Evolutionary conservation across 2,113 vertebrate species (phyloP).

Genomic region (Dermatemys mawii): DNA sequence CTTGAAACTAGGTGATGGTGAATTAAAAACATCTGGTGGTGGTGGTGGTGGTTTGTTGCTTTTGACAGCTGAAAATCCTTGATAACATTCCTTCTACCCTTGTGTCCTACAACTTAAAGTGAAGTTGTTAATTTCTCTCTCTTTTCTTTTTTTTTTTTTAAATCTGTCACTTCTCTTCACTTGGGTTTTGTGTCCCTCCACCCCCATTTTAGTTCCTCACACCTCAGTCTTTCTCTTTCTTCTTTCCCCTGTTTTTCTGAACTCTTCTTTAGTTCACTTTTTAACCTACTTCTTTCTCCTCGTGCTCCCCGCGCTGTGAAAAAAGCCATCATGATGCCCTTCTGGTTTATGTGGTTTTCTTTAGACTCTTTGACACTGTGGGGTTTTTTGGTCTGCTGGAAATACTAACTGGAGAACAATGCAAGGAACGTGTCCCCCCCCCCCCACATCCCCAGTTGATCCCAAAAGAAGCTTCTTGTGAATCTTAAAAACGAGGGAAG

Average conservation of each 20-base stretch:
- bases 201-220: slow-evolving; percentile 22
- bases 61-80: not conserved
- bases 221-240: not conserved
- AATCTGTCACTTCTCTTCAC: slow-evolving; percentile 6
- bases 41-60: not conserved
- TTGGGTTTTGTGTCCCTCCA: not conserved
- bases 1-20: not conserved
- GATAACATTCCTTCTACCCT: not conserved
- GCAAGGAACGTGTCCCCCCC: not conserved
- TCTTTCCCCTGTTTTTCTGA: not conserved
- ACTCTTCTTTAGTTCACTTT: slow-evolving; percentile 9
- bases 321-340: not conserved
- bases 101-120: not conserved
- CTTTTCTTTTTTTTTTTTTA: not conserved
- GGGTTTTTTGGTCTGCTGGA: not conserved
- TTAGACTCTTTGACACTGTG: not conserved
- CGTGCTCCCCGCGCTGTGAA: rapidly evolving
- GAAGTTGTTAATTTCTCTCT: not conserved
- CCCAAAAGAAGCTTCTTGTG: not conserved
- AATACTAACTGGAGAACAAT: not conserved
- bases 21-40: not conserved
- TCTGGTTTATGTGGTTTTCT: slow-evolving; percentile 18
- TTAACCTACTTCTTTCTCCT: not conserved
- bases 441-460: too few relatives aligned
- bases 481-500: slow-evolving; percentile 17